phyloP scores from a whole-genome alignment of 1,140 invertebrate genomes.

The Daktulosphaira vitifoliae region DNA sequence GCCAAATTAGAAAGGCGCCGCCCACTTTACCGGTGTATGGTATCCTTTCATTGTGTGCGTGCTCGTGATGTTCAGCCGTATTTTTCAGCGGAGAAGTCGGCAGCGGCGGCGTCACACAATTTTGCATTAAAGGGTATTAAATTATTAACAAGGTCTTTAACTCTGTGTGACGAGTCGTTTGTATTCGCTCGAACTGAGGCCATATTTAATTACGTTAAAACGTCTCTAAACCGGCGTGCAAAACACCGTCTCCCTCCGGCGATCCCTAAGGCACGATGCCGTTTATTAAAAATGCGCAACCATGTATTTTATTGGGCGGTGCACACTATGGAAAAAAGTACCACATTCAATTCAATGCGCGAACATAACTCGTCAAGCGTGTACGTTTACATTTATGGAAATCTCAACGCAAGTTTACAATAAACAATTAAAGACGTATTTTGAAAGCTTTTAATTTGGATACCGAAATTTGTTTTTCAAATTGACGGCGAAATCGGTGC shows the following conservation, averaged over 20 bases:
- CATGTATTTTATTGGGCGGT: conserved; percentile 12
- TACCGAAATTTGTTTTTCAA: too few species aligned
- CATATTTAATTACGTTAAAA: conserved; percentile 32
- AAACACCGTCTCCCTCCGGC: not conserved
- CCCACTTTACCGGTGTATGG: not conserved
- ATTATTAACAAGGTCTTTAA: conserved; percentile 31
- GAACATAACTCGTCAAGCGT: too few species aligned
- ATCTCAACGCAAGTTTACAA: too few species aligned
- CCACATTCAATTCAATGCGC: too few species aligned
- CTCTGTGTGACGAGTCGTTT: conserved; percentile 28
- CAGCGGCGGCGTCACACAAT: conserved; percentile 13
- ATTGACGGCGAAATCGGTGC: too few species aligned
- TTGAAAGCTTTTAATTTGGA: too few species aligned
- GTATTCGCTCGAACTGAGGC: conserved; percentile 18
- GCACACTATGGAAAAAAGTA: too few species aligned
- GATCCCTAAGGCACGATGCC: conserved; percentile 2
- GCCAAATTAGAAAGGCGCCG: not conserved
- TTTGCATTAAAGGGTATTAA: conserved; percentile 29
- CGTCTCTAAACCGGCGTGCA: conserved; percentile 8
- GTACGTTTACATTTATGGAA: too few species aligned
- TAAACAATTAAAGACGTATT: too few species aligned
- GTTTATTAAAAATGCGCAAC: conserved; percentile 29
- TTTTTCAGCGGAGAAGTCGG: not conserved
- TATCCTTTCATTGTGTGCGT: not conserved
- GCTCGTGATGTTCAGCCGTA: not conserved